Conservation (phyloP, 2,113 vertebrate species). For the Muntiacus muntjak region DNA sequence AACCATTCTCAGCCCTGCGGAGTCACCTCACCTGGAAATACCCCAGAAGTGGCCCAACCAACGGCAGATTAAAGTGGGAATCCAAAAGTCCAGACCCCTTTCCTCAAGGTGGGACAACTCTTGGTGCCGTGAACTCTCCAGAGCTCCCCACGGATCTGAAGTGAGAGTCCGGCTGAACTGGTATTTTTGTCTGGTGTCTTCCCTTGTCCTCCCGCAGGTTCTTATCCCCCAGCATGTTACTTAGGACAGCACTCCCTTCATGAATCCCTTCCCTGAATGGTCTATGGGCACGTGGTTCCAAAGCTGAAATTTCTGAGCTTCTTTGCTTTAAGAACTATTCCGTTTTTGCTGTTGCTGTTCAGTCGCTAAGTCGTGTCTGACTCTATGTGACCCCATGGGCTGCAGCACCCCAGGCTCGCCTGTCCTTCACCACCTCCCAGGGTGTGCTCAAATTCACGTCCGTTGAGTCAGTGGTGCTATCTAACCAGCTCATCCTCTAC, state of each 20-base stretch:
- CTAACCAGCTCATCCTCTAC: neutral
- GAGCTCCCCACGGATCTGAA: rapidly evolving
- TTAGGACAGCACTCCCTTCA: rapidly evolving
- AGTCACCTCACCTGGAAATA: neutral
- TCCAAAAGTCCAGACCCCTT: too few species aligned
- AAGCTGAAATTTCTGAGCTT: neutral
- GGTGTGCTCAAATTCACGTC: neutral
- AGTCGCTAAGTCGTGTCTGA: neutral
- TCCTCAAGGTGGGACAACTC: neutral
- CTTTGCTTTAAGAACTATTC: neutral
- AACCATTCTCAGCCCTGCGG: neutral
- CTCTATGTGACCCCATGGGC: neutral
- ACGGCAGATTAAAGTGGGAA: neutral
- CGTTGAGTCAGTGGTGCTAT: neutral
- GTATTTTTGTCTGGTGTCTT: rapidly evolving
- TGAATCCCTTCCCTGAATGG: too few species aligned
- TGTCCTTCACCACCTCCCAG: neutral
- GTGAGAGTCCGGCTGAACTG: neutral
- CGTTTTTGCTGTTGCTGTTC: neutral
- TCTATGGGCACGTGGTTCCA: neutral
- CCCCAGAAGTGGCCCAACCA: rapidly evolving
- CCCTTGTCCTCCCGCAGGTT: rapidly evolving
- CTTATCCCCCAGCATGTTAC: too few species aligned
- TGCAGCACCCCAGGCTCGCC: neutral
- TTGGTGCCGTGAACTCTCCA: too few species aligned